Base-by-base conservation (phyloP, 2,797 vertebrate species). In the Buceros bicornis region DNA sequence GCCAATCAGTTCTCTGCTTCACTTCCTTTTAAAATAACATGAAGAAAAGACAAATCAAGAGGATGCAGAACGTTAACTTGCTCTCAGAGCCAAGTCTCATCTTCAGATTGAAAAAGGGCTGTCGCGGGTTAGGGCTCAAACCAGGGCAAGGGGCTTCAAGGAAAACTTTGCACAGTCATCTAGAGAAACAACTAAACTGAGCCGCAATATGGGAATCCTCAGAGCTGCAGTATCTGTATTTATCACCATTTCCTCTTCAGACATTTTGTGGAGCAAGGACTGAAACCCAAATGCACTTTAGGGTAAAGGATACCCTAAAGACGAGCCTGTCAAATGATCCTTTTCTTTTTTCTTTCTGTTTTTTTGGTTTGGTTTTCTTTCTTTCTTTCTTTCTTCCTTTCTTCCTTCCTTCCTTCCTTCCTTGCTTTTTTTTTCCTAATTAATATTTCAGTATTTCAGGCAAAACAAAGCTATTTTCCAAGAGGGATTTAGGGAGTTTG, bases 51-150 rank as follows among this genome's bases (percentile, higher is more conserved):
- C 45, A 60, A 61, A 77, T 33, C 83, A 72, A 71, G 26, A 33
- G 25, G 37, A 69, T 22, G n/a, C 28, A 62, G 48, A 86, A 81
- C 54, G 53, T 78, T 94, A 51, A 60, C 33, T 86, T 94, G 65
- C 21, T 84, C 45, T 85, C 31, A 58, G 42, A 51, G 51, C 45
- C 43, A 92, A 57, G 11, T 74, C 71, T 77, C 66, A 42, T 70
- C 53, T 66, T 82, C 89, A 60, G 50, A 82, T 96, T 90, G 93
- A 94, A 89, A 89, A 78, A 70, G 31, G 19, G 40, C 37, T 40
- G 37, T 40, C 37, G 12, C 37, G 37, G 37, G 37, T 40, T 40
- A 40, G 37, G 37, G 37, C 37, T 40, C 37, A 40, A 40, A 40
- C 37, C 37, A 40, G 37, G 37, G 37, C 37, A 40, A 40, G 37